Conservation (phyloP, 1,140 invertebrate species). For the Drosophila orosa region DNA sequence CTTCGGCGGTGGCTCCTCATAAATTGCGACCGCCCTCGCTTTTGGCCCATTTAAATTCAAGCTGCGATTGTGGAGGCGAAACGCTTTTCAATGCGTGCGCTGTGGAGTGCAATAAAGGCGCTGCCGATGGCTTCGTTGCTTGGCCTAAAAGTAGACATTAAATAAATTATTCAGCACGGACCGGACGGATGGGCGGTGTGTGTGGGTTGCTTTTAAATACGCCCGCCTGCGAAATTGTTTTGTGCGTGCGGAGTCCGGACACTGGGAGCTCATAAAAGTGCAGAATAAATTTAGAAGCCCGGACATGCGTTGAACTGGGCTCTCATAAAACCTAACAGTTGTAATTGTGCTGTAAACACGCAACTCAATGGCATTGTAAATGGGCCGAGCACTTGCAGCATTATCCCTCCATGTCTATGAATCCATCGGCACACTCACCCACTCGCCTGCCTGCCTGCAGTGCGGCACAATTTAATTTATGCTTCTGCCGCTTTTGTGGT, state of each 20-base stretch:
- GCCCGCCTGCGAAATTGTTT: constrained; percentile 60
- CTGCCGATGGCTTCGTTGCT: constrained; percentile 58
- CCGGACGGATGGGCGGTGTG: not conserved
- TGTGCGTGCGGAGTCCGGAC: constrained; percentile 43
- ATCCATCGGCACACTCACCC: constrained; percentile 4
- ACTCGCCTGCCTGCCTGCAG: constrained; percentile 39
- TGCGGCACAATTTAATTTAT: constrained; percentile 80
- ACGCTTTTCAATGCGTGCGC: constrained; percentile 45
- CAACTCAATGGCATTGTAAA: constrained; percentile 78
- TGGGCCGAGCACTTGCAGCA: constrained; percentile 43
- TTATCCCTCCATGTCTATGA: constrained; percentile 28
- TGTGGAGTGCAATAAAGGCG: constrained; percentile 65
- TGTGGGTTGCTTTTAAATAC: constrained; percentile 61
- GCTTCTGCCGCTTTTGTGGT: constrained; percentile 62
- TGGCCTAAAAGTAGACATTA: constrained; percentile 78
- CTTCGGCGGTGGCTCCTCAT: constrained; percentile 66
- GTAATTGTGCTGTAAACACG: constrained; percentile 82
- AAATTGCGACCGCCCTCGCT: constrained; percentile 51
- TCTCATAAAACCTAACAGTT: constrained; percentile 79
- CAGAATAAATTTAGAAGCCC: constrained; percentile 65
- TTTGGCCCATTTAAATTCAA: constrained; percentile 65
- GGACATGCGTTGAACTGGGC: constrained; percentile 59
- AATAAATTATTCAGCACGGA: constrained; percentile 74
- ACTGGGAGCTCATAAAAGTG: constrained; percentile 74
- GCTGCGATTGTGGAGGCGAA: constrained; percentile 42